Base-by-base conservation (phyloP, 2,113 vertebrate genomes). In the Gallinago undulata region DNA sequence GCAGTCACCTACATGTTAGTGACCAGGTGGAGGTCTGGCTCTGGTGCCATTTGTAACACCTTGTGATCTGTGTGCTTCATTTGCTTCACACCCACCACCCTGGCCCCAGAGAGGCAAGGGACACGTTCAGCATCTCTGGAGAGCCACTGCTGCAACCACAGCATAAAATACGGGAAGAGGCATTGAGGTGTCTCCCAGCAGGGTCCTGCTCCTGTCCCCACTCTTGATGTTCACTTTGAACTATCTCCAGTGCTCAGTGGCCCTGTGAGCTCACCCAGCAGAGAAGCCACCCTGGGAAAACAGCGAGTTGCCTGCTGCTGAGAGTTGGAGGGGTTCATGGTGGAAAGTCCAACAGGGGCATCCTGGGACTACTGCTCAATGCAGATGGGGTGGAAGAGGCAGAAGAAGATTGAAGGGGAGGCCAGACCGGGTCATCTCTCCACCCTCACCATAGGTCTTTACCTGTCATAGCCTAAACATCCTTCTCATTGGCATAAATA, bases 141-240 rank as follows among this genome's bases (percentile, higher is more conserved):
- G 31, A 48, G 12, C 25, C 1, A 0, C 68, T 64, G 31, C 76
- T 48, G 33, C n/a, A 72, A 5, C 41, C 53, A 51, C 24, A 53
- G 23, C 33, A 45, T 13, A 39, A 19, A 84, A 59, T 10, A 21
- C 30, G 0, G 2, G 41, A 19, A 24, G 21, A 82, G 33, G 21
- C 28, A 8, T 1, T 41, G 39, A 83, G 39, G 17, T 30, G 13
- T 11, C 37, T 45, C 31, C 8, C 51, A 78, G 82, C 37, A 64
- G 23, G 35, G 15, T 47, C 66, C 57, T 53, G 63, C 35, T 60
- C 43, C 48, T 3, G 1, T 66, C 33, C 18, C 35, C 30, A 11
- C 35, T 43, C 82, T 51, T 2, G 1, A 1, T 0, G 0, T 22
- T 43, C 43, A 8, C 43, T 56, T 41, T 55, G 47, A 47, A 31